A percentile compares a stretch with the other conserved stretches of the same genome.
Evolutionary conservation across 1,140 invertebrate species (phyloP).

Genomic region (Neodiprion virginianus): DNA sequence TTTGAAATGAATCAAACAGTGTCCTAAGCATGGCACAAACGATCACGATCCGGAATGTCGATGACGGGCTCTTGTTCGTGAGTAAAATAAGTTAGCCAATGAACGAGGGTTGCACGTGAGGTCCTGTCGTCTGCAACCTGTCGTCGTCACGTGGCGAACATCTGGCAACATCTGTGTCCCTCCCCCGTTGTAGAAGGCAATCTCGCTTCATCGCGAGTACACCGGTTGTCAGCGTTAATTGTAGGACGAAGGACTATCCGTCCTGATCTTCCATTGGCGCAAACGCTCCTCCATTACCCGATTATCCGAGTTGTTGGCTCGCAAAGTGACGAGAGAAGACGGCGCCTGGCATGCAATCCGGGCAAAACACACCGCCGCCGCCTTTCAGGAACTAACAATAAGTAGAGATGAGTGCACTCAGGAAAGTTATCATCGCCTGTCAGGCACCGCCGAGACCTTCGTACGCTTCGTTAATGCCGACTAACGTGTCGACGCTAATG

Average conservation of each 20-base stretch:
- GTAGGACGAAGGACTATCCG: background rate
- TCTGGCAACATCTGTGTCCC: background rate
- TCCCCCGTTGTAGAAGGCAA: background rate
- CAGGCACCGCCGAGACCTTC: background rate
- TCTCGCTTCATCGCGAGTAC: background rate
- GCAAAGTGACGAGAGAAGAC: too few species aligned
- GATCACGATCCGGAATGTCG: background rate
- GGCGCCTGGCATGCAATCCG: background rate
- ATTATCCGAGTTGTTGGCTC: too few species aligned
- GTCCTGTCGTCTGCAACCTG: background rate
- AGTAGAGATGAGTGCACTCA: conserved; percentile 7
- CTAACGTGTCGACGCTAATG: too few species aligned
- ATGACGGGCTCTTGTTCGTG: background rate
- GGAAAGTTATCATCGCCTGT: background rate
- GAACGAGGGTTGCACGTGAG: background rate
- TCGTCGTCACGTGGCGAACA: conserved; percentile 1
- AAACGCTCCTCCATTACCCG: background rate
- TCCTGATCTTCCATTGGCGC: background rate
- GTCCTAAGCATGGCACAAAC: background rate
- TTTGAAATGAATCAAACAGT: too few species aligned
- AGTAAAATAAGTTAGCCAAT: too few species aligned
- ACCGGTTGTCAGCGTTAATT: background rate
- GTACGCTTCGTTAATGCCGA: background rate
- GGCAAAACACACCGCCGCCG: background rate
- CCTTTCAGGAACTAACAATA: conserved; percentile 2